Evolutionary conservation across 1,140 invertebrate species (phyloP), one percentile per base, ranked within the genome.

Genomic region (Lepidurus couesii): DNA sequence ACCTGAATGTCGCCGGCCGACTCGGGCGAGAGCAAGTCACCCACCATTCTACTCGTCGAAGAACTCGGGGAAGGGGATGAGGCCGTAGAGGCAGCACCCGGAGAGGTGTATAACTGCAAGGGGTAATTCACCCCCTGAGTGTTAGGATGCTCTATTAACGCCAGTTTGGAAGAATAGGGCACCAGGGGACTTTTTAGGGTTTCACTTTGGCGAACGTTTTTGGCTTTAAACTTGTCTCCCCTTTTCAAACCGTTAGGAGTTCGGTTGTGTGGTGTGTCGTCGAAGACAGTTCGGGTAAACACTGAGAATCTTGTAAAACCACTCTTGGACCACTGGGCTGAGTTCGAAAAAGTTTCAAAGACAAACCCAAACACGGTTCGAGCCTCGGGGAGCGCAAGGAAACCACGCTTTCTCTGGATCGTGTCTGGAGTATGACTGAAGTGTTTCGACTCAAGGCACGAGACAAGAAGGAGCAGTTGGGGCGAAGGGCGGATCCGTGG

Each of bases 401-500:
- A 73, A 47, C 44, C 53, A 21, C 73, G 53, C 53, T 65, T 44
- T 73, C 73, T 74, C 77, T 47, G 42, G 77, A 73, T 65, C 47
- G 53, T 42, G 79, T 43, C 76, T 76, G 73, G 79, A 43, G 75
- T 73, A 24, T 53, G 75, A 79, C 78, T 79, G 78, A 79, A 79
- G 78, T 74, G 73, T 44, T 47, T 74, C 43, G 81, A 79, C 76
- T 78, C 80, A 79, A 80, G 75, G 77, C 81, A 80, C 81, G 80
- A 80, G 81, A 81, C 81, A 80, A 77, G 45, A 73, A 47, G 78
- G 47, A 76, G 81, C 80, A 78, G 77, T 80, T 79, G 77, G 73
- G 79, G 26, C 81, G 74, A 80, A 73, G 81, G 24, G 79, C 77
- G 79, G 77, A 77, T 76, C 44, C 78, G 80, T 83, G 82, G 84